A percentile compares a stretch with the other conserved stretches of the same genome.
These are phyloP conservation scores for Leptodactylus fuscus DNA, from an alignment of 2,113 vertebrate genomes.

Conservation along the genomic window DNA sequence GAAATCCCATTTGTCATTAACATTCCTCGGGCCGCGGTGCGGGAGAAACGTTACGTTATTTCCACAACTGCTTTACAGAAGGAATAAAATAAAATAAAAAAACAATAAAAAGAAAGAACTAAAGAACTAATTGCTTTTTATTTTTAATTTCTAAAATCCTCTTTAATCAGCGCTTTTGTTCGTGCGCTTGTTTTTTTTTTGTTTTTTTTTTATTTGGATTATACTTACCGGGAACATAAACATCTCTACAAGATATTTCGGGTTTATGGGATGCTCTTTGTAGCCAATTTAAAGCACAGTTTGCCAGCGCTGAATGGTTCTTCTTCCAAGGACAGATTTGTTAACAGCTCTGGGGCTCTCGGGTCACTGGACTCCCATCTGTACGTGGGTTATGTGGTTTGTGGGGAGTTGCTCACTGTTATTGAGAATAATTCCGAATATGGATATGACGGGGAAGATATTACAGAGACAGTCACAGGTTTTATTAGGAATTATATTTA, in stretches of 20 bases:
- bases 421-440: not conserved
- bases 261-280: constrained; percentile 1
- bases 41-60: not conserved
- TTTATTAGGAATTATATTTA: not conserved
- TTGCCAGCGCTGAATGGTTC: not conserved
- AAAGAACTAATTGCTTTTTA: constrained; percentile 34
- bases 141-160: constrained; percentile 43
- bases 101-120: not conserved
- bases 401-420: not conserved
- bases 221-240: constrained; percentile 17
- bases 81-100: not conserved
- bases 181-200: not conserved
- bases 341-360: constrained; percentile 17
- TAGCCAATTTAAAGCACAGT: constrained; percentile 16
- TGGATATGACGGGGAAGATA: not conserved
- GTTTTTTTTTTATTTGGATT: not conserved
- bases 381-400: not conserved
- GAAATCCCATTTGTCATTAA: constrained; percentile 42
- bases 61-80: not conserved
- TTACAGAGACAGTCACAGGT: too few species aligned
- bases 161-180: constrained; percentile 39
- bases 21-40: not conserved
- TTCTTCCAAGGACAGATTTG: constrained; percentile 36
- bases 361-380: constrained; percentile 51
- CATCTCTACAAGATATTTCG: constrained; percentile 3